Base-by-base conservation (phyloP, 2,797 vertebrate genomes). In the Champsocephalus esox region DNA sequence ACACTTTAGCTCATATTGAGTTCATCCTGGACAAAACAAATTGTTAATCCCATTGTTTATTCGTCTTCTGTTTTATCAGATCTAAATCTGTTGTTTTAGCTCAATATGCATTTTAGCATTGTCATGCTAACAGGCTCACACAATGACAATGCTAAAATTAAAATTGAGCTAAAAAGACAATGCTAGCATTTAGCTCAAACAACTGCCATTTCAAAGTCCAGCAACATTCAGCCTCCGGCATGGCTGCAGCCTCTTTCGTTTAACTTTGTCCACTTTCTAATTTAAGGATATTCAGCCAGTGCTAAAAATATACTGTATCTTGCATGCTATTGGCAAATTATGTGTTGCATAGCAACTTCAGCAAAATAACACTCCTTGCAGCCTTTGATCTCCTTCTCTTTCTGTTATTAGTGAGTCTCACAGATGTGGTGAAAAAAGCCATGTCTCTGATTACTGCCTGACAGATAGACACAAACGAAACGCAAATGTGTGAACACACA, bases 311-410 rank as follows among this genome's bases (percentile, higher is more conserved):
- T 50, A 19, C 49, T 41, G 12, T 28, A 55, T 70, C 34, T 56
- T 60, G 28, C 48, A 73, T 73, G 46, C 44, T 45, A 61, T 66
- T 45, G n/a, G n/a, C 13, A 73, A 78, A 71, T 21, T 58, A 38
- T 63, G 24, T 57, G 84, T 83, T 85, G 64, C 82, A 71, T 77
- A 81, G 81, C 72, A 85, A 81, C 73, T 16, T 0, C 19, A 75
- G 54, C 56, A 50, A 70, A 67, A 71, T 48, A 55, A 51, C 43
- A 32, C 74, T 73, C 51, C n/a, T 59, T 67, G 32, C 41, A 60
- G 55, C 65, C 57, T 80, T 82, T 85, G 82, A 79, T 81, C 56
- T 54, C n/a, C 45, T 73, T 49, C 66, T 78, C 28, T 45, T 58
- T 80, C 32, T 61, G 19, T 56, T 76, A 65, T 81, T 79, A 51